Evolutionary conservation across 2,113 vertebrate species (phyloP).

Genomic region (Pandion haliaetus): DNA sequence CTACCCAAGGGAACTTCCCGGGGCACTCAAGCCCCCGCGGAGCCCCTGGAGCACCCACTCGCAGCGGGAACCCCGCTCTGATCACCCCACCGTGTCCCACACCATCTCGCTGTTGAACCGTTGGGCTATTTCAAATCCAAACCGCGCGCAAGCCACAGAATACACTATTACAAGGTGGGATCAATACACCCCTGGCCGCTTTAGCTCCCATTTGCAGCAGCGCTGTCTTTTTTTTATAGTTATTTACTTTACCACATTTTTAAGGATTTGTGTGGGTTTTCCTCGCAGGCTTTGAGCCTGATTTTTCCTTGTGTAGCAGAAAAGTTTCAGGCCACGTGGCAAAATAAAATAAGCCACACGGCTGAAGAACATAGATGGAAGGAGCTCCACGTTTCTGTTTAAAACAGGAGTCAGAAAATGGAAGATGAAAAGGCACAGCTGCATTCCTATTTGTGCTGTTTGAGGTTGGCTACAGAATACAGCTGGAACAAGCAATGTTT

Average conservation of each 20-base stretch:
- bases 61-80: neutral
- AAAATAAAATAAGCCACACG: neutral
- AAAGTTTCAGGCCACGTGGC: neutral
- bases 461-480: neutral
- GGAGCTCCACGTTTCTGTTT: neutral
- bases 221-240: no score
- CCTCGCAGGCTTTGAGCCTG: neutral
- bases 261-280: neutral
- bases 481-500: neutral
- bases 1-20: neutral
- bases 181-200: fast-evolving
- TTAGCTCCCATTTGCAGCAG: neutral
- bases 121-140: neutral
- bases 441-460: neutral
- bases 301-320: neutral
- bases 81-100: neutral
- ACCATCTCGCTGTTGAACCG: fast-evolving
- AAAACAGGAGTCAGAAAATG: neutral
- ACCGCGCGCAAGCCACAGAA: fast-evolving
- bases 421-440: neutral
- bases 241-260: neutral
- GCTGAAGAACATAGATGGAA: neutral
- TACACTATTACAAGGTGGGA: fast-evolving
- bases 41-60: neutral
- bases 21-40: no score